phyloP scores from a whole-genome alignment of 2,888 invertebrate genomes.

The Phrixothrix hirtus region DNA sequence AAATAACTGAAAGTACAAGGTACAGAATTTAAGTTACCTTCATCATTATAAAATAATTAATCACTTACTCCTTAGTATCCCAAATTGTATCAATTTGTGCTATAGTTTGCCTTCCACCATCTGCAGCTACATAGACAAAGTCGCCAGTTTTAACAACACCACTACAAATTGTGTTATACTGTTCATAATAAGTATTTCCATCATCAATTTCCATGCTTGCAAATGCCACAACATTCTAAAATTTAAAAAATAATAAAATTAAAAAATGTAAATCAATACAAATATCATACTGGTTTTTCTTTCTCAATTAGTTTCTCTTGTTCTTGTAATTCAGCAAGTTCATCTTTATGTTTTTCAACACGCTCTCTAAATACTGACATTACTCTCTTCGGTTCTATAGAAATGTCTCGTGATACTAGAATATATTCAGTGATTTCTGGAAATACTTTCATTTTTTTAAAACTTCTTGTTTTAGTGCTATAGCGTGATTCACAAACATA shows the following conservation, averaged over 20 bases:
- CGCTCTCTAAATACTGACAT: conserved; percentile 93
- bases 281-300: conserved; percentile 80
- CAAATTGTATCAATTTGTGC: conserved; percentile 94
- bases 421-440: conserved; percentile 66
- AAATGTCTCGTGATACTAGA: conserved; percentile 70
- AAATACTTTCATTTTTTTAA: conserved; percentile 92
- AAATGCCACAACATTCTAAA: conserved; percentile 78
- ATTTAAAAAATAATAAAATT: no score
- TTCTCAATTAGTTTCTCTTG: conserved; percentile 83
- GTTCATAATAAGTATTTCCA: conserved; percentile 88
- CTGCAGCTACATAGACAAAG: conserved; percentile 92
- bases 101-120: conserved; percentile 87
- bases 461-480: conserved; percentile 79
- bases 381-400: conserved; percentile 82
- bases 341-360: conserved; percentile 87
- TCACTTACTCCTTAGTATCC: conserved; percentile 83
- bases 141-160: conserved; percentile 89
- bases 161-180: conserved; percentile 82
- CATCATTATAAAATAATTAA: conserved; percentile 9
- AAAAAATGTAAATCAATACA: no score
- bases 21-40: conserved; percentile 10
- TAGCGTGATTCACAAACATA: conserved; percentile 97
- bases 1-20: no score
- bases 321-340: conserved; percentile 80
- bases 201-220: conserved; percentile 69